Evolutionary conservation across 2,113 vertebrate genomes (phyloP), one percentile per base, ranked within the genome.

Genomic region (Labeo rohita): DNA sequence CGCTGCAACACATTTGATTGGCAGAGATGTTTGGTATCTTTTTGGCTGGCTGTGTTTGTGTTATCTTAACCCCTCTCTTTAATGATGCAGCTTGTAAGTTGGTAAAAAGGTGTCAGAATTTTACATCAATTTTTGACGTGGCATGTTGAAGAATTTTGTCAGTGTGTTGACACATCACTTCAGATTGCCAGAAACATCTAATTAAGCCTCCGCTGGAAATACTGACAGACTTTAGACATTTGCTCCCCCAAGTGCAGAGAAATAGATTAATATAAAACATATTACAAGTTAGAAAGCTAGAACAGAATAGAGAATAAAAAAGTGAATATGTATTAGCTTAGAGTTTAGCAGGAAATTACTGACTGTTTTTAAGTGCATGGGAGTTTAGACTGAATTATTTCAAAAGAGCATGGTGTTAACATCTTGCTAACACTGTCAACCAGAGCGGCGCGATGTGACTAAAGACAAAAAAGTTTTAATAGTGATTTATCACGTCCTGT

Each of bases 71-170:
- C 28, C 28, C 10, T 78, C 15, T 43, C 52, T 59, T 56, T 39
- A 59, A 56, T 43, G 76, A 59, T 59, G 16, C 34, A 56, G 6
- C 45, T 74, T 5, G n/a, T 50, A 75, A 78, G 76, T 78, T 78
- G 76, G 9, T 59, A 21, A 6, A 36, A 36, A 12, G 39, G 56
- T 59, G 52, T 23, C 45, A 75, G n/a, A 15, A 75, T 75, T 15
- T 2, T 13, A 75, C 12, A 50, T 13, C 13, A 0, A 28, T 15
- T 23, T 75, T 49, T 49, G 72, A 74, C 43, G n/a, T 11, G 10
- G 45, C 47, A 6, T 49, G 45, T 75, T 73, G 70, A n/a, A 45
- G 70, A 12, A 8, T 43, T 39, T 39, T 56, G 34, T 59, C 52
- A 59, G 34, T 16, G 1, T 6, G 34, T 21, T 56, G 52, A 75